Conservation (phyloP, 1,140 invertebrate species). For the Heliconius nattereri region DNA sequence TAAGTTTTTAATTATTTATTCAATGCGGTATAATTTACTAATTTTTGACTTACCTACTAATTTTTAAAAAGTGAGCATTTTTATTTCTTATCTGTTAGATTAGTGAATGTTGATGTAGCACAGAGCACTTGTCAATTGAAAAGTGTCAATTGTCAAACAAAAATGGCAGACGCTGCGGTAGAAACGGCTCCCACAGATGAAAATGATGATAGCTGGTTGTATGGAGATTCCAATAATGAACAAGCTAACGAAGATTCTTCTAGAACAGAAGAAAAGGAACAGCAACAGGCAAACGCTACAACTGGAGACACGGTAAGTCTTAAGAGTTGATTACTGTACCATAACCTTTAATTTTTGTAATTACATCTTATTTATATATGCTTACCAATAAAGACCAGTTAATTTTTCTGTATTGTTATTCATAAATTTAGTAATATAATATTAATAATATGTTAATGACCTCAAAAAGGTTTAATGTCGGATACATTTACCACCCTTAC, state of each 20-base stretch:
- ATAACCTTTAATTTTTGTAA: constrained; percentile 52
- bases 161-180: constrained; percentile 69
- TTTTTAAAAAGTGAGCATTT: no score
- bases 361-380: constrained; percentile 13
- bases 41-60: no score
- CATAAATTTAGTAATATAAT: not conserved
- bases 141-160: constrained; percentile 30
- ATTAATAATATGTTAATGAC: no score
- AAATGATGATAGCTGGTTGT: constrained; percentile 89
- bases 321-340: constrained; percentile 17
- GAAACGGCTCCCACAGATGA: constrained; percentile 82
- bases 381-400: not conserved
- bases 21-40: not conserved
- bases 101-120: constrained; percentile 5
- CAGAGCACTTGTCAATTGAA: not conserved
- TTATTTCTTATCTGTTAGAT: not conserved
- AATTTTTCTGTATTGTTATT: not conserved
- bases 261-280: constrained; percentile 50
- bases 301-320: constrained; percentile 47
- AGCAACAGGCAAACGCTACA: constrained; percentile 37
- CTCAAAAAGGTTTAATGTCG: no score
- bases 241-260: constrained; percentile 61
- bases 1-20: not conserved
- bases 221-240: constrained; percentile 84
- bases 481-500: no score